phyloP scores from a whole-genome alignment of 2,888 invertebrate genomes.

The Nomada goodeniana region DNA sequence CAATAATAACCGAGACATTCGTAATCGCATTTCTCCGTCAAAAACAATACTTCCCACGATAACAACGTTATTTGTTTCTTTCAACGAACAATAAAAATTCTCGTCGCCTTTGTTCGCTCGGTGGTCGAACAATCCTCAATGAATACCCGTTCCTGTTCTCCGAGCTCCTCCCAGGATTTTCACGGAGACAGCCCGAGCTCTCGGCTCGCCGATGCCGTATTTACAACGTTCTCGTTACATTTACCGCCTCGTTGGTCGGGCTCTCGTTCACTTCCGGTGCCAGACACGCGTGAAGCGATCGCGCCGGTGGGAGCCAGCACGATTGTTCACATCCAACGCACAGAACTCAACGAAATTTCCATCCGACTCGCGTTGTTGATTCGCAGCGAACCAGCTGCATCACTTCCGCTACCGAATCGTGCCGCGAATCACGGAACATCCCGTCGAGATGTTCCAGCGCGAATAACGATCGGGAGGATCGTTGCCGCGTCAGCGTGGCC shows the following conservation, averaged over 20 bases:
- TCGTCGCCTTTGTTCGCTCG: neutral
- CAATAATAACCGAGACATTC: conserved; percentile 6
- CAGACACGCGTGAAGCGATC: conserved; percentile 17
- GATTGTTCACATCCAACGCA: neutral
- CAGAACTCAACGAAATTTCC: neutral
- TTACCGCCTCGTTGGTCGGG: neutral
- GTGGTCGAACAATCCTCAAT: neutral
- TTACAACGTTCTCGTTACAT: conserved; percentile 30
- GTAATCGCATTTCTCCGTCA: conserved; percentile 14
- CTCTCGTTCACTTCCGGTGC: conserved; percentile 28
- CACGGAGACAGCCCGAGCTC: conserved; percentile 6
- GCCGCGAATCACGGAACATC: neutral
- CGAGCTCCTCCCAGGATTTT: neutral
- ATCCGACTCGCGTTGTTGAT: neutral
- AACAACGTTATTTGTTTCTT: conserved; percentile 7
- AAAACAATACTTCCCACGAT: conserved; percentile 29
- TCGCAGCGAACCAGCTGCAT: neutral
- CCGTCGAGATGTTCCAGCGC: neutral
- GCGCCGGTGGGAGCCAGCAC: neutral
- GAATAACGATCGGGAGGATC: neutral
- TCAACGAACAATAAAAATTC: conserved; percentile 49
- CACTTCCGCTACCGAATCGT: neutral
- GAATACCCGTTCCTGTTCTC: neutral
- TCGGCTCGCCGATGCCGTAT: conserved; percentile 27
- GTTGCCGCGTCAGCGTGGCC: neutral